Evolutionary conservation across 2,113 vertebrate genomes (phyloP).

Genomic region (Australoheros scitulus): DNA sequence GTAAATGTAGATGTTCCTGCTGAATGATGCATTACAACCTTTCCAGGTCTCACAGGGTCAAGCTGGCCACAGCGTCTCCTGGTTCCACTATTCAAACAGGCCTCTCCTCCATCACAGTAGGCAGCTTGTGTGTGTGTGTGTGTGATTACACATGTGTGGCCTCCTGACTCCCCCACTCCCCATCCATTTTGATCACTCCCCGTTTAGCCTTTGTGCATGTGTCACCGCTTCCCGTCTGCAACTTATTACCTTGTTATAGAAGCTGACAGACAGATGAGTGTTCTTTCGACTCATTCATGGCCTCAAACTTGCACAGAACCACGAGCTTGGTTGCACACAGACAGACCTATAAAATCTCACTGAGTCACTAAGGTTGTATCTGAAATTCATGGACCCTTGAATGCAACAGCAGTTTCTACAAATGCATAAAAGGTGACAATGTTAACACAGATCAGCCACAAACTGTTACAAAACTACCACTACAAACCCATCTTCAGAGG

Average conservation of each 20-base stretch:
- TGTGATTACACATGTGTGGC: conserved; percentile 35
- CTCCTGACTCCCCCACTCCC: neutral
- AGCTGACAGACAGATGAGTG: conserved; percentile 42
- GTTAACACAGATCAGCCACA: conserved; percentile 18
- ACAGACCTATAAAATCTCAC: neutral
- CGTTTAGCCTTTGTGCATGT: conserved; percentile 56
- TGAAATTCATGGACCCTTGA: conserved; percentile 19
- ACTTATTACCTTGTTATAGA: conserved; percentile 45
- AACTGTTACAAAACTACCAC: neutral
- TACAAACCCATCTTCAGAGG: conserved; percentile 39
- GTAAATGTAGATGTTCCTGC: conserved; percentile 7
- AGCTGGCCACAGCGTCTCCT: conserved; percentile 43
- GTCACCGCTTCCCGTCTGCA: conserved; percentile 33
- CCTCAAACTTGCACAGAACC: neutral
- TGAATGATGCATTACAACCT: conserved; percentile 62
- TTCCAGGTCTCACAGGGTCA: conserved; percentile 62
- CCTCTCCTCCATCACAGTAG: conserved; percentile 66
- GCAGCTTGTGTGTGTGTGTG: conserved; percentile 39
- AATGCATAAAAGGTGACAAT: neutral
- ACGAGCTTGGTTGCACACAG: neutral
- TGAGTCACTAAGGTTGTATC: conserved; percentile 30
- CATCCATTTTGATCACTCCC: conserved; percentile 40
- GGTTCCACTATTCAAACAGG: conserved; percentile 54
- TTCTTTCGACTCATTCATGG: conserved; percentile 54
- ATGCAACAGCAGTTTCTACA: conserved; percentile 17